These are phyloP conservation scores for Sebastes kiyomatsui DNA, from an alignment of 2,797 vertebrate species.

Conservation along the genomic window DNA sequence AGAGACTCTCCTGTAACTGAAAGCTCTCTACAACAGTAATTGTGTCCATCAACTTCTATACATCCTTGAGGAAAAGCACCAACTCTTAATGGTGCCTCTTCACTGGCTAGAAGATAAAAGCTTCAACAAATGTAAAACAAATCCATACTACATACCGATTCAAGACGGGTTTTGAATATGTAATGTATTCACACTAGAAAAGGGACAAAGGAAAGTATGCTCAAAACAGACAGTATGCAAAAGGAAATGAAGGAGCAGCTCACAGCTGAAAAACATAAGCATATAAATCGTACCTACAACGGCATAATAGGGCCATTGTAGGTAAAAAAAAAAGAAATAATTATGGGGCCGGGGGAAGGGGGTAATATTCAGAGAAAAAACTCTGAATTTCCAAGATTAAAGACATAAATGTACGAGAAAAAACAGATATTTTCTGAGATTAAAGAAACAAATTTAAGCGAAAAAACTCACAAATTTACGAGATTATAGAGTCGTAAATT, in stretches of 20 bases:
- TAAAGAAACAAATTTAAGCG: no score
- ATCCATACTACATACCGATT: not conserved
- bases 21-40: not conserved
- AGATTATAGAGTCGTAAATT: no score
- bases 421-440: no score
- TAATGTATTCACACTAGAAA: not conserved
- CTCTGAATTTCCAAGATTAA: no score
- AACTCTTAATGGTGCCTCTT: not conserved
- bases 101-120: not conserved
- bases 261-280: not conserved
- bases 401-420: no score
- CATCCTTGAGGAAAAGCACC: not conserved
- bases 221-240: not conserved
- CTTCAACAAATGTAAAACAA: not conserved
- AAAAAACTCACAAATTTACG: no score
- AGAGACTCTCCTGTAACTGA: conserved; percentile 6
- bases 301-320: not conserved
- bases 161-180: not conserved
- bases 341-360: no score
- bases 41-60: conserved; percentile 18
- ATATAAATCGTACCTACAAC: no score
- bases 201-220: not conserved
- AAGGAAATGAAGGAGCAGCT: not conserved
- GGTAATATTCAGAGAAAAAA: not conserved
- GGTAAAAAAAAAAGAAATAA: not conserved